A percentile compares a stretch with the other conserved stretches of the same genome.
Evolutionary conservation across 2,797 vertebrate species (phyloP).

Genomic region (Melanogrammus aeglefinus): DNA sequence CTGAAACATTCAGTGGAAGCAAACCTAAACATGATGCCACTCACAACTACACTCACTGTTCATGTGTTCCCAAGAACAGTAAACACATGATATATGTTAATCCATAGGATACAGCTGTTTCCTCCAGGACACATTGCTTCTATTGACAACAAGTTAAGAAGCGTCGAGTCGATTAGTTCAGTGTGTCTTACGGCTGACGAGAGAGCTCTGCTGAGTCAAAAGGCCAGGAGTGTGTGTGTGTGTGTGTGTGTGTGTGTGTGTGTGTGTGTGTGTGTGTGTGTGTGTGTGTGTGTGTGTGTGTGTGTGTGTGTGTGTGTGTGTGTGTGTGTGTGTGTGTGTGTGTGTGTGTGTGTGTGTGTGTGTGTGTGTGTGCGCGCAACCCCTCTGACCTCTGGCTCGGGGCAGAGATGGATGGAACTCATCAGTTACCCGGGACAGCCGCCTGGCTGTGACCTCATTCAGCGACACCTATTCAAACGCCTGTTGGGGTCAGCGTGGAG

Average conservation of each 20-base stretch:
- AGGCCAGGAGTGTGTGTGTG: not conserved
- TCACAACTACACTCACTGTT: too few species aligned
- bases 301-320: not conserved
- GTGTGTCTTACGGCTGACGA: not conserved
- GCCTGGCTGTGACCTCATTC: conserved; percentile 33
- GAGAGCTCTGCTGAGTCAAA: not conserved
- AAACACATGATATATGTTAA: not conserved
- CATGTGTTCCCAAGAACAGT: not conserved
- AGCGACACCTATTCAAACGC: conserved; percentile 8
- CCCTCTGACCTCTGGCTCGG: conserved; percentile 37
- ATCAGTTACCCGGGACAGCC: conserved; percentile 38
- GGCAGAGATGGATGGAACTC: conserved; percentile 39
- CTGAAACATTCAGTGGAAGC: not conserved
- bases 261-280: not conserved
- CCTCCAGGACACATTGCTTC: not conserved
- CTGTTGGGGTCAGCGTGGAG: not conserved
- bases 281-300: not conserved
- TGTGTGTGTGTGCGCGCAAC: conserved; percentile 44
- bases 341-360: not conserved
- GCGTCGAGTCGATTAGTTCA: not conserved
- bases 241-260: not conserved
- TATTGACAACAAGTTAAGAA: not conserved
- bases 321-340: not conserved
- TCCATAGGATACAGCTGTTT: not conserved
- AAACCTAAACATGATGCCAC: too few species aligned